Conservation (phyloP, 2,888 invertebrate species). For the Pyrrhia umbra region DNA sequence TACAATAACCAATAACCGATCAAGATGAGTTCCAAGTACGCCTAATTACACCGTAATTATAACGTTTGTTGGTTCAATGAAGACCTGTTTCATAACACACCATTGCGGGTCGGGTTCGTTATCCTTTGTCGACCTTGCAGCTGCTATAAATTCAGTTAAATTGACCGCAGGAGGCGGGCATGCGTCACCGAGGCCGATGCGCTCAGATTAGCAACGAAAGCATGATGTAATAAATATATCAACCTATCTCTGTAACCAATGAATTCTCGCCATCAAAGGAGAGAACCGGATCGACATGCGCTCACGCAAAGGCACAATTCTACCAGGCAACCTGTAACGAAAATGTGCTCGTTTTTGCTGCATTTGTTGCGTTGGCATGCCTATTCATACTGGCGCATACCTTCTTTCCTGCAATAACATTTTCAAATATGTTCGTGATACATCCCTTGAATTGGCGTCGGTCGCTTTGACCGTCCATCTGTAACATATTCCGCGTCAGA, state of each 20-base stretch:
- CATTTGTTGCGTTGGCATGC: constrained; percentile 52
- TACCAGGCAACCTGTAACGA: constrained; percentile 78
- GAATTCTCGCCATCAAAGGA: constrained; percentile 69
- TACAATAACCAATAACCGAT: constrained; percentile 34
- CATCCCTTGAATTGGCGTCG: constrained; percentile 39
- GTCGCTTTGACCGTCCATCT: constrained; percentile 51
- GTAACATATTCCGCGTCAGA: constrained; percentile 63
- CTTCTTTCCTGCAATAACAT: constrained; percentile 36
- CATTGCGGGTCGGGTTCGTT: constrained; percentile 79
- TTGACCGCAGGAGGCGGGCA: constrained; percentile 81
- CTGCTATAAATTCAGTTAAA: constrained; percentile 86
- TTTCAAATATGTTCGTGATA: constrained; percentile 49
- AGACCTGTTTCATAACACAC: constrained; percentile 77
- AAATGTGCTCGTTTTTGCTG: constrained; percentile 81
- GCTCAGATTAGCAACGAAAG: constrained; percentile 77
- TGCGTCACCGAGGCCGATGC: constrained; percentile 84
- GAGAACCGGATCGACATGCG: constrained; percentile 77
- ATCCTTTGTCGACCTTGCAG: constrained; percentile 88
- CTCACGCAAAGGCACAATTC: constrained; percentile 68
- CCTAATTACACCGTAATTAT: constrained; percentile 55
- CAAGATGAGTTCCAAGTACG: constrained; percentile 41
- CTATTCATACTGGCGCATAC: constrained; percentile 30
- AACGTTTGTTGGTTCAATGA: constrained; percentile 62
- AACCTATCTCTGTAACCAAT: constrained; percentile 64
- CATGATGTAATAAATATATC: constrained; percentile 71